Conservation (phyloP, 2,888 invertebrate species). For the Conops quadrifasciatus region DNA sequence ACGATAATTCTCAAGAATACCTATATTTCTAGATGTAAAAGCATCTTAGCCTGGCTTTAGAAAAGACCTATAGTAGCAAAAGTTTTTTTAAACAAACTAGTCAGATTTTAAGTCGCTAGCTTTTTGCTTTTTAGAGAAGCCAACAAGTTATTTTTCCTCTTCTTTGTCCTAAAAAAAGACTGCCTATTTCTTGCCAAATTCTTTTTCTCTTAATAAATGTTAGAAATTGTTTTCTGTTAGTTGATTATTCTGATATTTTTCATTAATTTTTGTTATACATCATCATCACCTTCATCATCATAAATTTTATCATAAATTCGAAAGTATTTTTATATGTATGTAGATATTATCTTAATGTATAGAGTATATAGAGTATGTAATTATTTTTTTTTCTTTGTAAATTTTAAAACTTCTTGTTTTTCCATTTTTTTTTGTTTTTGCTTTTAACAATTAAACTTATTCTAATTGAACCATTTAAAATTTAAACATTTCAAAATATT, state of each 20-base stretch:
- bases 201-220: too few relatives aligned
- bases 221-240: neutral
- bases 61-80: too few relatives aligned
- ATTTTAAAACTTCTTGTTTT: neutral
- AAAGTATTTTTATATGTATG: neutral
- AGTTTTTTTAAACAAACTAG: too few relatives aligned
- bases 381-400: neutral
- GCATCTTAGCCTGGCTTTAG: too few relatives aligned
- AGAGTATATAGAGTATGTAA: neutral
- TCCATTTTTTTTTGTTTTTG: neutral
- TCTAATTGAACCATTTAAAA: conserved; percentile 28
- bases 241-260: neutral
- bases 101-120: too few relatives aligned
- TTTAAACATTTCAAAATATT: conserved; percentile 12
- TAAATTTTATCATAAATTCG: neutral
- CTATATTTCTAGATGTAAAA: too few relatives aligned
- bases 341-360: too few relatives aligned
- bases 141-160: too few relatives aligned
- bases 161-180: too few relatives aligned
- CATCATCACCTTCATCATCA: neutral
- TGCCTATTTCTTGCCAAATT: too few relatives aligned
- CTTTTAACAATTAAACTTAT: conserved; percentile 19
- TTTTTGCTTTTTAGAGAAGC: too few relatives aligned
- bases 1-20: too few relatives aligned
- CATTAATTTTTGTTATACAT: neutral